phyloP scores from a whole-genome alignment of 1,140 invertebrate genomes.

The Callitettix versicolor region DNA sequence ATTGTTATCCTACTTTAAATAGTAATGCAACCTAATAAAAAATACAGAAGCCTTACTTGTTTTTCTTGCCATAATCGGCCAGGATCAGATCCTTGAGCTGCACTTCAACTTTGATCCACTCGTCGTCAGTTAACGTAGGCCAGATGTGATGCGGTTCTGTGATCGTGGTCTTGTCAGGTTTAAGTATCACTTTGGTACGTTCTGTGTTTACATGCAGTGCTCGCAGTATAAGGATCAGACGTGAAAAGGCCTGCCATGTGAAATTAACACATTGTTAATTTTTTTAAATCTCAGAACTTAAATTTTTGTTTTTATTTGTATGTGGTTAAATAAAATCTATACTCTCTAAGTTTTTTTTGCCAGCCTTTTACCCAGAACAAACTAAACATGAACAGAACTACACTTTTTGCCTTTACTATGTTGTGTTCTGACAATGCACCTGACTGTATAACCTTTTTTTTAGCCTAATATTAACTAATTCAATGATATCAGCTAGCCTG shows the following conservation, averaged over 20 bases:
- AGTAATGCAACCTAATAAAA: too few relatives aligned
- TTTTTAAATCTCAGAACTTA: neutral
- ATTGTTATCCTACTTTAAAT: too few relatives aligned
- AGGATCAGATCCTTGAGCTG: slow-evolving; percentile 96
- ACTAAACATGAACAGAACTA: too few relatives aligned
- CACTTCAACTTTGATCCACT: slow-evolving; percentile 99
- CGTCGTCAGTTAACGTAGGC: slow-evolving; percentile 93
- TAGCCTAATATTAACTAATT: too few relatives aligned
- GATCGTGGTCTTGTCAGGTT: slow-evolving; percentile 97
- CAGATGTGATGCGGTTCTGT: slow-evolving; percentile 99
- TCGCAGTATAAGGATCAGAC: slow-evolving; percentile 90
- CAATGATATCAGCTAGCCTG: too few relatives aligned
- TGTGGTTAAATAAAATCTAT: neutral
- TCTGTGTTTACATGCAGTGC: slow-evolving; percentile 99
- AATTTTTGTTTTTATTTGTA: too few relatives aligned
- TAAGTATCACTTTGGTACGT: slow-evolving; percentile 90
- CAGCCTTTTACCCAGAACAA: too few relatives aligned
- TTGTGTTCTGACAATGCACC: too few relatives aligned
- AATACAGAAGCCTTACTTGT: slow-evolving; percentile 61
- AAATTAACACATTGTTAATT: neutral
- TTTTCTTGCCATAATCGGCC: slow-evolving; percentile 99
- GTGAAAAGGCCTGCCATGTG: slow-evolving; percentile 73
- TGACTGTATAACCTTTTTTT: too few relatives aligned
- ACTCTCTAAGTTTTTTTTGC: too few relatives aligned
- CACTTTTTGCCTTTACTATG: too few relatives aligned